Evolutionary conservation across 2,888 invertebrate genomes (phyloP), one percentile per base, ranked within the genome.

Genomic region (Cybosia mesomella): DNA sequence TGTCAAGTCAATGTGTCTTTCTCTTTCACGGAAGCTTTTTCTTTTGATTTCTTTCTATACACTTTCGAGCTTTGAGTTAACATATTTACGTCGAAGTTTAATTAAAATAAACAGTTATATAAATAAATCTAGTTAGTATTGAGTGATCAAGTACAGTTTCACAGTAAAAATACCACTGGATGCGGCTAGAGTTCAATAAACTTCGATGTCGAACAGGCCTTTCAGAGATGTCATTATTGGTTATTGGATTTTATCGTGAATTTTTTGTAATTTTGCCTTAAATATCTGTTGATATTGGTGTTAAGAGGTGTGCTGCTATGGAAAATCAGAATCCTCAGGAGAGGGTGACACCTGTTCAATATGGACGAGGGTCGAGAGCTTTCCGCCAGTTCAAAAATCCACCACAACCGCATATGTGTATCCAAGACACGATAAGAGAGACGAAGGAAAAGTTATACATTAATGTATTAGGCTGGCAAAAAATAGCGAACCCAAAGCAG

Each of bases 391-490:
- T 97, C 79, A 97, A 96, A 87, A 97, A 97, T 89, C 97, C 97
- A 62, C 97, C 97, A 2, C 97, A 97, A 77, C 97, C 97, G 15
- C 97, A 97, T 89, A 97, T 97, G 97, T 97, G 97, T 88, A 96
- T 97, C 82, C 95, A 96, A 80, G 96, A 96, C 74, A 95, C 95
- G 10, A 95, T 97, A 86, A 95, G 95, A 76, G 96, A 96, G 77
- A 95, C 95, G 24, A 90, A 95, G 0, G 95, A 96, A 71, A 96
- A 96, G 82, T 86, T 96, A 54, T 96, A 93, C 78, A 96, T 97
- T 74, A 97, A 97, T 87, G 97, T 97, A 55, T 87, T 97, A 62
- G 97, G 97, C 82, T 97, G 97, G 97, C 96, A 96, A 78, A 96
- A 97, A 86, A 96, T 97, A 77, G 96, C 96, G 0, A 96, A 96